These are phyloP conservation scores for Ceratosolen fusciceps DNA, from an alignment of 1,140 invertebrate species.

Conservation along the genomic window DNA sequence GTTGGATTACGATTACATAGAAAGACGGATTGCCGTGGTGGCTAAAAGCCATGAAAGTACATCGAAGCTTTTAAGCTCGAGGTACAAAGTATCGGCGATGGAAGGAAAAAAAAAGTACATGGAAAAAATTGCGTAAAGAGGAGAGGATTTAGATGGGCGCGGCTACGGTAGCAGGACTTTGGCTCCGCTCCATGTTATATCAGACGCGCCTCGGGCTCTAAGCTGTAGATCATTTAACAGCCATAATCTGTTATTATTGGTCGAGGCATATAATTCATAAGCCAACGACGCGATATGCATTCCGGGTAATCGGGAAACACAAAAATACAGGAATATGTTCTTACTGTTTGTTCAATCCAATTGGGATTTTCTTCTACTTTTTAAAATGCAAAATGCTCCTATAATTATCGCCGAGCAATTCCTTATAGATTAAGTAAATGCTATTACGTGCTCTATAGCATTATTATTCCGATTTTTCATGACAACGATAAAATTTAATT, in stretches of 20 bases:
- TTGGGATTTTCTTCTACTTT: neutral
- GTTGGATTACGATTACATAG: too few species aligned
- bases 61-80: neutral
- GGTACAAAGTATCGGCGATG: too few species aligned
- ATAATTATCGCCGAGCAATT: neutral
- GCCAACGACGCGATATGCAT: slow-evolving; percentile 1
- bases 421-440: neutral
- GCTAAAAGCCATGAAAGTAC: too few species aligned
- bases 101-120: too few species aligned
- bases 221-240: neutral
- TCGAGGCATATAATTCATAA: neutral
- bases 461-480: neutral
- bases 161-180: neutral
- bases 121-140: neutral
- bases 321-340: neutral
- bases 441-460: neutral
- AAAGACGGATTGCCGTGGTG: too few species aligned
- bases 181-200: slow-evolving; percentile 3
- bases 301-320: neutral
- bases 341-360: neutral
- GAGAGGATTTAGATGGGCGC: neutral
- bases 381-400: neutral
- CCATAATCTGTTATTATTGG: neutral
- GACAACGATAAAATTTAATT: neutral
- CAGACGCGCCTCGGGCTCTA: slow-evolving; percentile 13